Evolutionary conservation across 2,113 vertebrate genomes (phyloP).

Genomic region (Acanthisitta chloris): DNA sequence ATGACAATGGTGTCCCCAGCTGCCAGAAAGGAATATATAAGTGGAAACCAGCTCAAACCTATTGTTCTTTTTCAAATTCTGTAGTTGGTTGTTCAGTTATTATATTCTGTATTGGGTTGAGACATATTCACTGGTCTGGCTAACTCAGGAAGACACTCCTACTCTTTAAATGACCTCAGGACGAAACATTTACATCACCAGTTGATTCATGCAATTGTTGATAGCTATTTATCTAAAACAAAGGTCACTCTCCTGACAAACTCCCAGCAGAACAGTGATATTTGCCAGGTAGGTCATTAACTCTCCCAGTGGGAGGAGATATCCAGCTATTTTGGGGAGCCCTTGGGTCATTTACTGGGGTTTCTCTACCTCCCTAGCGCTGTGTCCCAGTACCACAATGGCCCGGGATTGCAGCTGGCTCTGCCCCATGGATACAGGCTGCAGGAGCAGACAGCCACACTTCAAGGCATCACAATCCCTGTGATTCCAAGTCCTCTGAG

Average conservation of each 20-base stretch:
- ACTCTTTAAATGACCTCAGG: not conserved
- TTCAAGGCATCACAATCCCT: not conserved
- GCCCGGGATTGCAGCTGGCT: fast-evolving
- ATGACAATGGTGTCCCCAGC: fast-evolving
- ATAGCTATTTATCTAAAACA: not conserved
- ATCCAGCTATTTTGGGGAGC: not conserved
- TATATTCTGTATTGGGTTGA: not conserved
- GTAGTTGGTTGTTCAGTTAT: not conserved
- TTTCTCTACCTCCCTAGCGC: not conserved
- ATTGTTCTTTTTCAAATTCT: not conserved
- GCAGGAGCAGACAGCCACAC: not conserved
- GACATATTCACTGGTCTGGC: not conserved
- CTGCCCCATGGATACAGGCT: not conserved
- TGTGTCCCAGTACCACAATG: fast-evolving
- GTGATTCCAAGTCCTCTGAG: not conserved
- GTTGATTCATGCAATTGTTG: not conserved
- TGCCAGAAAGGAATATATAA: not conserved
- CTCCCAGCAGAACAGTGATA: not conserved
- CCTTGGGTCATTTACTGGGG: not conserved
- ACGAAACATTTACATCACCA: not conserved
- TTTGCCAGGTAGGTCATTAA: conserved; percentile 23
- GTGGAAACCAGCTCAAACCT: not conserved
- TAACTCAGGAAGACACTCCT: not conserved
- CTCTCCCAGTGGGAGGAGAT: not conserved
- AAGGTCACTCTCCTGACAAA: not conserved